Conservation (phyloP, 2,888 invertebrate species). For the Didymodactylos carnosus region DNA sequence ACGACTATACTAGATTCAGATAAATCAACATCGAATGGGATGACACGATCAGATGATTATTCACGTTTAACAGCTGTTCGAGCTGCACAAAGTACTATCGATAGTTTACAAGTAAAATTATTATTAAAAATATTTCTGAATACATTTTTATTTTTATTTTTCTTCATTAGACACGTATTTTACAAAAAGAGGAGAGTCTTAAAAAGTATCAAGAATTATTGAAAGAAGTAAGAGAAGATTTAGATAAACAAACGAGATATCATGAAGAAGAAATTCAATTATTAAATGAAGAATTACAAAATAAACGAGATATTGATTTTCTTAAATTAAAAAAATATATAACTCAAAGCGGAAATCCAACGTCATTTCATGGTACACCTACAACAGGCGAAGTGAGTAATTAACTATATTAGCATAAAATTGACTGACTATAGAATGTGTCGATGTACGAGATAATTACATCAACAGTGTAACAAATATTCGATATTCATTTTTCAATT, state of each 20-base stretch:
- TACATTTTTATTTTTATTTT: background rate
- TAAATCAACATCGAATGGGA: slow-evolving; percentile 25
- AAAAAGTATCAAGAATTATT: slow-evolving; percentile 45
- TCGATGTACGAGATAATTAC: too few relatives aligned
- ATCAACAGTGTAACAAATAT: too few relatives aligned
- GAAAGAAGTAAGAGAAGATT: slow-evolving; percentile 45
- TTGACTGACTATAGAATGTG: too few relatives aligned
- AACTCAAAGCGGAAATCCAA: background rate
- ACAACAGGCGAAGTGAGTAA: background rate
- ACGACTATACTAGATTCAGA: slow-evolving; percentile 26
- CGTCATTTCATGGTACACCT: background rate
- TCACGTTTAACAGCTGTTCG: slow-evolving; percentile 28
- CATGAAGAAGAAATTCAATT: slow-evolving; percentile 27
- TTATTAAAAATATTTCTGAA: background rate
- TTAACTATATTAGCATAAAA: too few relatives aligned
- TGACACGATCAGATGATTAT: slow-evolving; percentile 24
- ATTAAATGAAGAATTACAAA: slow-evolving; percentile 30
- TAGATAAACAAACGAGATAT: slow-evolving; percentile 26
- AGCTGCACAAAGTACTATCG: slow-evolving; percentile 32
- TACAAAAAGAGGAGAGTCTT: slow-evolving; percentile 46
- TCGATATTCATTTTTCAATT: too few relatives aligned
- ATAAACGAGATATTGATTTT: slow-evolving; percentile 28
- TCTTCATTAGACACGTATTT: slow-evolving; percentile 39
- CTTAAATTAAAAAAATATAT: slow-evolving; percentile 18
- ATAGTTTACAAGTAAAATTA: slow-evolving; percentile 26